phyloP scores from a whole-genome alignment of 1,140 invertebrate species.

The Heliconius himera region DNA sequence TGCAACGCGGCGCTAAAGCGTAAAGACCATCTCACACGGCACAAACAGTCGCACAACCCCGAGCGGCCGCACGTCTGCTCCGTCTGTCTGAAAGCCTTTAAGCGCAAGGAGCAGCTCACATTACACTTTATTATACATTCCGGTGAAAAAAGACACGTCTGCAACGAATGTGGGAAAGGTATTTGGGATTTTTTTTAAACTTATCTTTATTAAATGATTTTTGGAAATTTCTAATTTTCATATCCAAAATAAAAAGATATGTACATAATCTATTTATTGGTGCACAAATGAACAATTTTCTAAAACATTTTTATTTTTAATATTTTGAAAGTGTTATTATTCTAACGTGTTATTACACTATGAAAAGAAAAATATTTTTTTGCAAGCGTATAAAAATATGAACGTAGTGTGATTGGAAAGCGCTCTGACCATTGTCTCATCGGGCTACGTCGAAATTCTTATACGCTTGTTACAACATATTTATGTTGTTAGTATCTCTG shows the following conservation, averaged over 20 bases:
- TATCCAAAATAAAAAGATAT: not conserved
- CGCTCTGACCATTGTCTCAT: no score
- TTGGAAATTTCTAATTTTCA: not conserved
- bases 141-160: constrained; percentile 92
- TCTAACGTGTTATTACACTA: no score
- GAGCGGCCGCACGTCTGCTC: constrained; percentile 91
- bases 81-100: constrained; percentile 92
- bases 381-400: no score
- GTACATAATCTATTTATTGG: no score
- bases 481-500: no score
- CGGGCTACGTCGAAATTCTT: no score
- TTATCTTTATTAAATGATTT: not conserved
- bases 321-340: no score
- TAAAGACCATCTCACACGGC: constrained; percentile 90
- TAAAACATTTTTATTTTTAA: no score
- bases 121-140: constrained; percentile 93
- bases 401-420: no score
- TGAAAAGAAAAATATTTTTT: no score
- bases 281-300: no score
- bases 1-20: constrained; percentile 92
- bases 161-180: constrained; percentile 75
- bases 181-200: not conserved
- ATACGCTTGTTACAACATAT: no score
- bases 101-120: constrained; percentile 91
- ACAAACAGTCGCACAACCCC: constrained; percentile 91